Conservation (phyloP, 2,888 invertebrate species). For the Ormyrus rosae region DNA sequence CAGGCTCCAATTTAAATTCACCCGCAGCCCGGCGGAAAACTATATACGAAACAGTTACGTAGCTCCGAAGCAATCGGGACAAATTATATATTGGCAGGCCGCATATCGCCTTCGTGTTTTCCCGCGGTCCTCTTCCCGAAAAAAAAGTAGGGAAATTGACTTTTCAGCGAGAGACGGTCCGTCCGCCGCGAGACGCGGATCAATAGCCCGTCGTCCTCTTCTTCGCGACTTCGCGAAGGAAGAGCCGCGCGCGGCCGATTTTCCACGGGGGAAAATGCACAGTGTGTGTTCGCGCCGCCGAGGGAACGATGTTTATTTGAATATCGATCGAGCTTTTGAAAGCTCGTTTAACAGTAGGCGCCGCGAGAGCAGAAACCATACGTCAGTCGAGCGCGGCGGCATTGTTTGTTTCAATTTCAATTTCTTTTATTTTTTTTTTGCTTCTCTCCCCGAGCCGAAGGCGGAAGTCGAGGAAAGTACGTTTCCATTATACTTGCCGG, state of each 20-base stretch:
- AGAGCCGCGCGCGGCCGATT: not conserved
- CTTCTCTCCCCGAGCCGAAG: too few species aligned
- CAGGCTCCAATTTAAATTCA: too few species aligned
- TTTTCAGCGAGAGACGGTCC: not conserved
- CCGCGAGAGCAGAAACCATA: not conserved
- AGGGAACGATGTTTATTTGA: constrained; percentile 40
- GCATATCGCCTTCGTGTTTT: not conserved
- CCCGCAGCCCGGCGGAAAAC: too few species aligned
- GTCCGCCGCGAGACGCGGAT: too few species aligned
- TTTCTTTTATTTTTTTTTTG: not conserved
- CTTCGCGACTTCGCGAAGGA: too few species aligned
- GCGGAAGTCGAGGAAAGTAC: constrained; percentile 4
- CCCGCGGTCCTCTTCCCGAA: not conserved
- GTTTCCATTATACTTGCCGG: not conserved
- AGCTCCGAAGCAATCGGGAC: too few species aligned
- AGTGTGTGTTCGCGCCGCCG: not conserved
- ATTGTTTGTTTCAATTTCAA: constrained; percentile 25
- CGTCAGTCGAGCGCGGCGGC: not conserved
- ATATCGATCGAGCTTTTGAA: constrained; percentile 30
- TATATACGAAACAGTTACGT: too few species aligned
- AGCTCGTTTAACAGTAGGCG: constrained; percentile 18
- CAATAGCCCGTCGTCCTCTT: too few species aligned
- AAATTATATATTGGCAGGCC: too few species aligned
- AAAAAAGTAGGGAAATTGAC: constrained; percentile 23
- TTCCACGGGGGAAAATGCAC: constrained; percentile 7